These are phyloP conservation scores for Margarornis squamiger DNA, from an alignment of 2,797 vertebrate species.

Conservation along the genomic window DNA sequence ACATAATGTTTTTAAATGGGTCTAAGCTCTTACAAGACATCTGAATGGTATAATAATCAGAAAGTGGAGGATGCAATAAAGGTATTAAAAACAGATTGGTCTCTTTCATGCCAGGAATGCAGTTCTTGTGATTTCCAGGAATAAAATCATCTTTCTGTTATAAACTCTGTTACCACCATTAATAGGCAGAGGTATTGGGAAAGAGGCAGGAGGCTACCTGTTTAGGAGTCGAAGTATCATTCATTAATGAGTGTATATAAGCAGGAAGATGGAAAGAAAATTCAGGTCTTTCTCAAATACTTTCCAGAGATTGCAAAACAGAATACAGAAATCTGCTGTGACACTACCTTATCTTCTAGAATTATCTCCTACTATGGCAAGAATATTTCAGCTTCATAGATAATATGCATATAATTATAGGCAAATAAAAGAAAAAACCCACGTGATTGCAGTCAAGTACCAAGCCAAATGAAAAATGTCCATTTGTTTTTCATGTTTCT, in stretches of 20 bases:
- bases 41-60: background rate
- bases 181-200: background rate
- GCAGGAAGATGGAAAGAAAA: background rate
- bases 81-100: background rate
- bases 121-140: background rate
- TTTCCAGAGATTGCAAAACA: background rate
- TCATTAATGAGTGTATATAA: background rate
- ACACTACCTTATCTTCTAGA: background rate
- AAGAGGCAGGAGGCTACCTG: background rate
- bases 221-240: background rate
- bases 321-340: background rate
- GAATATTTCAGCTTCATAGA: background rate
- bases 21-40: background rate
- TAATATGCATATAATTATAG: background rate
- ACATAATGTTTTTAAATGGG: background rate
- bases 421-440: accelerated
- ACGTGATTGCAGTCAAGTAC: background rate
- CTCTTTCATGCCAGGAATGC: background rate
- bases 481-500: background rate
- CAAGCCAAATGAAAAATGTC: background rate
- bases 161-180: background rate
- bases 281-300: background rate
- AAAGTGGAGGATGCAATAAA: background rate
- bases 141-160: background rate
- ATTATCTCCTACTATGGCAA: background rate